Conservation (phyloP, 1,140 invertebrate genomes). For the Brevipalpus yothersi region DNA sequence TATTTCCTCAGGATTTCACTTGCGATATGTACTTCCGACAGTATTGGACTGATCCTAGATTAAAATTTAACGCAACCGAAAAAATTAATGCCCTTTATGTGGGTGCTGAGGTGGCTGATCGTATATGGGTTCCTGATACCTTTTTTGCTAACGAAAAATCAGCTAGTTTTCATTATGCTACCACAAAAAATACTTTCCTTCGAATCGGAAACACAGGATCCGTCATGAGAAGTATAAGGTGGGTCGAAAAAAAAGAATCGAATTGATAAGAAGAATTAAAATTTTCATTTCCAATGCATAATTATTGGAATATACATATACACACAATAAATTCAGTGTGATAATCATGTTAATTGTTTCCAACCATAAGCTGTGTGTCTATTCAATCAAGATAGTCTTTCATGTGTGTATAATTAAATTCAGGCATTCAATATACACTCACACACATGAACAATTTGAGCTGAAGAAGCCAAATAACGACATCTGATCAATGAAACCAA, state of each 20-base stretch:
- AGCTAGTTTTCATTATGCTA: conserved; percentile 90
- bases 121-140: conserved; percentile 49
- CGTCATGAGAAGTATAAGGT: conserved; percentile 82
- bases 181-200: conserved; percentile 89
- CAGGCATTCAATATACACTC: too few species aligned
- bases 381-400: not conserved
- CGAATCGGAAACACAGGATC: conserved; percentile 77
- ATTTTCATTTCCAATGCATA: too few species aligned
- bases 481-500: too few species aligned
- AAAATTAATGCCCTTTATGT: conserved; percentile 11
- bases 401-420: too few species aligned
- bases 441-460: too few species aligned
- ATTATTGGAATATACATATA: not conserved
- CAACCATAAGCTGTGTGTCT: not conserved
- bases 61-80: conserved; percentile 5
- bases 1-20: conserved; percentile 59
- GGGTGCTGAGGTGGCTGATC: conserved; percentile 11
- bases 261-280: not conserved
- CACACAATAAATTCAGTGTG: too few species aligned
- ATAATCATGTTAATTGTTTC: too few species aligned
- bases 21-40: conserved; percentile 96
- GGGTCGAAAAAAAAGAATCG: not conserved
- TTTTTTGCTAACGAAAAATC: conserved; percentile 87
- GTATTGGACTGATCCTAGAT: conserved; percentile 72
- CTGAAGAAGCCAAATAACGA: too few species aligned